phyloP scores from a whole-genome alignment of 2,888 invertebrate genomes.

The Scaeva pyrastri region DNA sequence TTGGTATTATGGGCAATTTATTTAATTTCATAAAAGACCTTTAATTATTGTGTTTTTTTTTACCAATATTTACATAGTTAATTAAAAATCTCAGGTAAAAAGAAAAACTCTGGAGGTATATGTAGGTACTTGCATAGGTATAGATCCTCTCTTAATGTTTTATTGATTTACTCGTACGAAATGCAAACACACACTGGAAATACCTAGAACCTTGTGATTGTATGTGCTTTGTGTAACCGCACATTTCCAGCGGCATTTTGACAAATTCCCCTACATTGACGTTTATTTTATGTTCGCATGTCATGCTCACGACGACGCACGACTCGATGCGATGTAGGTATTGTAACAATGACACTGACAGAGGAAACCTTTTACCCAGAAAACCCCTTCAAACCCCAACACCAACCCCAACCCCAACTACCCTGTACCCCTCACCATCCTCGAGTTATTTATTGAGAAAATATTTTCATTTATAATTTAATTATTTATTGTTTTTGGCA shows the following conservation, averaged over 20 bases:
- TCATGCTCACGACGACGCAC: too few relatives aligned
- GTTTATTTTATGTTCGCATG: too few relatives aligned
- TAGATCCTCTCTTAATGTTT: not conserved
- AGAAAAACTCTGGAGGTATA: too few relatives aligned
- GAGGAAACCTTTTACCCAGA: slow-evolving; percentile 16
- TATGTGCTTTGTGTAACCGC: too few relatives aligned
- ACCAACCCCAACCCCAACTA: too few relatives aligned
- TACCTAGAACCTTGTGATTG: too few relatives aligned
- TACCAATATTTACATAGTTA: too few relatives aligned
- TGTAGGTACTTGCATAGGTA: too few relatives aligned
- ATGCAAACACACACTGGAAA: slow-evolving; percentile 10
- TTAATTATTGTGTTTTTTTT: too few relatives aligned
- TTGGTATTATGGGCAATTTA: too few relatives aligned
- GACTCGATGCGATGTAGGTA: not conserved
- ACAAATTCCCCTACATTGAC: not conserved
- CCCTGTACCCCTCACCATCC: not conserved
- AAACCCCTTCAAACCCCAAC: slow-evolving; percentile 12
- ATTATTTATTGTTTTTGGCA: slow-evolving; percentile 83
- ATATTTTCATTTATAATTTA: slow-evolving; percentile 82
- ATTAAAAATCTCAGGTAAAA: too few relatives aligned
- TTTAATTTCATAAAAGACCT: too few relatives aligned
- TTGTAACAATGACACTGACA: not conserved
- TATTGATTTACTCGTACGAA: not conserved
- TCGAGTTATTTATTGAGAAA: slow-evolving; percentile 81
- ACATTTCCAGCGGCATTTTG: slow-evolving; percentile 5